Conservation (phyloP, 2,797 vertebrate genomes). For the Tragopan temminckii region DNA sequence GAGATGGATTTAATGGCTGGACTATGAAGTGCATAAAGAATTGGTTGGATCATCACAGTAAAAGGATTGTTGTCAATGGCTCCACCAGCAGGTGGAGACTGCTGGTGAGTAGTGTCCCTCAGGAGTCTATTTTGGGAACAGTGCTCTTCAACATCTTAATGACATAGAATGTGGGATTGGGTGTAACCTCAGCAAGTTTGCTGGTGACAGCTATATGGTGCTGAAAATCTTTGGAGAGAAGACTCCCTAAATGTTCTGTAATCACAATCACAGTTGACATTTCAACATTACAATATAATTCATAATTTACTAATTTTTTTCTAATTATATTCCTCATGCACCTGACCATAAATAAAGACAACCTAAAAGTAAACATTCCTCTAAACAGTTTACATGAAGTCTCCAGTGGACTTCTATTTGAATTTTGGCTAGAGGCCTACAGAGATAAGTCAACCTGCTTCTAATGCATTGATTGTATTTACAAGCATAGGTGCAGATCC, state of each 20-base stretch:
- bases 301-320: not conserved
- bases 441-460: not conserved
- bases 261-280: not conserved
- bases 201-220: no score
- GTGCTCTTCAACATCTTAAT: no score
- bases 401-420: not conserved
- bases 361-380: not conserved
- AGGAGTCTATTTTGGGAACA: no score
- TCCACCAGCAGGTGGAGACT: no score
- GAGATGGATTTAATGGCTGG: no score
- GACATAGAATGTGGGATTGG: no score
- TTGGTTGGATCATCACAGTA: no score
- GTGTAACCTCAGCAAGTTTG: no score
- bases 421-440: not conserved
- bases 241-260: fast-evolving
- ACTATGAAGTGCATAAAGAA: no score
- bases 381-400: not conserved
- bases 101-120: no score
- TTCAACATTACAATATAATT: no score
- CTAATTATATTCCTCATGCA: not conserved
- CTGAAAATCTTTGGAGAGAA: not conserved
- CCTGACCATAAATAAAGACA: not conserved
- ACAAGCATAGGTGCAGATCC: not conserved
- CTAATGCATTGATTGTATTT: not conserved
- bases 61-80: no score